Conservation (phyloP, 2,888 invertebrate species). For the Synergus japonicus region DNA sequence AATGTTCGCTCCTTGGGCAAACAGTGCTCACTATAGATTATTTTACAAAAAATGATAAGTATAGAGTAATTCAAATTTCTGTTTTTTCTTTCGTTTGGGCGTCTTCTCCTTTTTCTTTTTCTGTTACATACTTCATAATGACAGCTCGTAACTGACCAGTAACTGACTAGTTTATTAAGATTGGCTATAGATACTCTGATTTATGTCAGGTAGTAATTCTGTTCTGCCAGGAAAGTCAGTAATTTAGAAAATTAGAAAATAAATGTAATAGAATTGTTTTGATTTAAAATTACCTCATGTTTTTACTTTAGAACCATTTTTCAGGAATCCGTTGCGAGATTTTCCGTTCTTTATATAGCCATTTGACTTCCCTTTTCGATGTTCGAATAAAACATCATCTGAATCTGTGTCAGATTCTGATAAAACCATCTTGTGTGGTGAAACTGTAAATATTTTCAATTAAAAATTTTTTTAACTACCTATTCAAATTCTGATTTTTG, state of each 20-base stretch:
- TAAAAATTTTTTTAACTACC: constrained; percentile 46
- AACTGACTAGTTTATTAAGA: constrained; percentile 64
- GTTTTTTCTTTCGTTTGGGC: background rate
- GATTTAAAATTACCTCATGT: constrained; percentile 75
- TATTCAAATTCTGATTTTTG: background rate
- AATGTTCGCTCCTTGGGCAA: constrained; percentile 37
- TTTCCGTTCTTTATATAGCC: constrained; percentile 78
- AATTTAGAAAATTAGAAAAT: constrained; percentile 22
- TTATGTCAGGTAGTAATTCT: constrained; percentile 1
- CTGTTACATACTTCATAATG: constrained; percentile 55
- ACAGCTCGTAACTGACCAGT: constrained; percentile 64
- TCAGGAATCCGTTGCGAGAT: constrained; percentile 79
- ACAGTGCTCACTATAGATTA: constrained; percentile 45
- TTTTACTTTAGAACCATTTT: constrained; percentile 79
- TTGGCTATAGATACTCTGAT: constrained; percentile 48
- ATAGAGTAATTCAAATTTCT: constrained; percentile 22
- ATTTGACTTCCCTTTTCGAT: constrained; percentile 82
- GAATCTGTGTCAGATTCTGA: constrained; percentile 91
- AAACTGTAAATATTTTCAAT: constrained; percentile 77
- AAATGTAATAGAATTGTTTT: background rate
- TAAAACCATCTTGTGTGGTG: constrained; percentile 80
- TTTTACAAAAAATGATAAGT: constrained; percentile 50
- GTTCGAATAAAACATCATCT: constrained; percentile 88
- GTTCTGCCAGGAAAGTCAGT: constrained; percentile 4
- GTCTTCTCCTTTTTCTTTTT: constrained; percentile 43